Evolutionary conservation across 2,888 invertebrate genomes (phyloP).

Genomic region (Acanthosepion pharaonis): DNA sequence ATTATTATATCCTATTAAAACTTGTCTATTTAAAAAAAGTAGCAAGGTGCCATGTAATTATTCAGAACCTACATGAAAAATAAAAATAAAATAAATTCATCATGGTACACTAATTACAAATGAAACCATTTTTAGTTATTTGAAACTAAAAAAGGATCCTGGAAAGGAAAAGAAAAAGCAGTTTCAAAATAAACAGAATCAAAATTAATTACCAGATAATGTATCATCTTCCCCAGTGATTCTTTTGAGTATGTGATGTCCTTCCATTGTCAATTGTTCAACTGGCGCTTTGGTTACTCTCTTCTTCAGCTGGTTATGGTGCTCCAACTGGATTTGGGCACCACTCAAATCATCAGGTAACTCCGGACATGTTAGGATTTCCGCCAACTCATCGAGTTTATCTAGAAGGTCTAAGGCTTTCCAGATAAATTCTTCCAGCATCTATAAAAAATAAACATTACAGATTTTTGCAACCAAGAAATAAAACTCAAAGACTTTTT

Average conservation of each 20-base stretch:
- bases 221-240: slow-evolving; percentile 68
- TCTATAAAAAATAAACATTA: slow-evolving; percentile 75
- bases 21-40: no score
- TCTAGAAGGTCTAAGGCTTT: slow-evolving; percentile 94
- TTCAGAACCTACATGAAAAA: no score
- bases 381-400: slow-evolving; percentile 92
- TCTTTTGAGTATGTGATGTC: slow-evolving; percentile 80
- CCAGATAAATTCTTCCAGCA: slow-evolving; percentile 96
- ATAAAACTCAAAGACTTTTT: no score
- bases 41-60: no score
- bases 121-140: not conserved
- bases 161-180: not conserved
- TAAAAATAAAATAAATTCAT: no score
- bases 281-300: slow-evolving; percentile 94
- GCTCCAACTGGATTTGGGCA: slow-evolving; percentile 92
- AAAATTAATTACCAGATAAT: slow-evolving; percentile 53
- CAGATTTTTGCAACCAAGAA: not conserved
- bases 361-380: slow-evolving; percentile 92
- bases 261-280: slow-evolving; percentile 92
- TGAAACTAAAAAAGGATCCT: not conserved
- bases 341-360: slow-evolving; percentile 95
- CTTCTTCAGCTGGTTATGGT: slow-evolving; percentile 91
- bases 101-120: no score
- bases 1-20: no score
- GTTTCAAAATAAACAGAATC: not conserved